Evolutionary conservation across 2,888 invertebrate genomes (phyloP), one percentile per base, ranked within the genome.

Genomic region (Germaria angustata): DNA sequence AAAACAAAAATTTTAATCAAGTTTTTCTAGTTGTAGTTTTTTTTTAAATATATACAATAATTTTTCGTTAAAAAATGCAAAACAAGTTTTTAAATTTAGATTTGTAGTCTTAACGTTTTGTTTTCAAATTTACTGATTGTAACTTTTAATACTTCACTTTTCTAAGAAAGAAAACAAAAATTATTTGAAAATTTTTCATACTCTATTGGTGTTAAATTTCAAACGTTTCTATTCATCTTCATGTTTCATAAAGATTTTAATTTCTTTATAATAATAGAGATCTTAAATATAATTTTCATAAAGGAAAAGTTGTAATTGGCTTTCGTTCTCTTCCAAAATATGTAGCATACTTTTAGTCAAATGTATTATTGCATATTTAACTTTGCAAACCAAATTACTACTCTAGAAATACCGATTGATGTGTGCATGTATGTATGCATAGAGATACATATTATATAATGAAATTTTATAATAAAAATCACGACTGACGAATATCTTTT

Each of bases 141-240:
- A 15, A 68, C 11, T 41, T 61, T 39, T n/a, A 28, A 5, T 41
- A 34, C 51, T 63, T 73, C 22, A 41, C 6, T 61, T 46, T 57
- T 24, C 4, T 49, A 9, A 39, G 34, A 17, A 44, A 71, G 15
- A 57, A 20, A 11, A 34, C 20, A 5, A 11, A 34, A 34, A 34
- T 22, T 17, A 1, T 24, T 11, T 17, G 2, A 34, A 22, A 36
- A 51, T 22, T 32, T 51, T 66, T 9, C 11, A 53, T 51, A n/a
- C n/a, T 17, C 57, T 32, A 32, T 63, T 61, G 49, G 72, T 72
- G 61, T 72, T 72, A 8, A 59, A 44, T 34, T 28, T 51, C 4
- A 28, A 5, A 24, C 24, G n/a, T 59, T 28, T 39, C 1, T 11
- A 13, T 39, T 34, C 17, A 15, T n/a, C 2, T 51, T 57, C 24